phyloP scores from a whole-genome alignment of 2,113 vertebrate species.

The Caloenas nicobarica region DNA sequence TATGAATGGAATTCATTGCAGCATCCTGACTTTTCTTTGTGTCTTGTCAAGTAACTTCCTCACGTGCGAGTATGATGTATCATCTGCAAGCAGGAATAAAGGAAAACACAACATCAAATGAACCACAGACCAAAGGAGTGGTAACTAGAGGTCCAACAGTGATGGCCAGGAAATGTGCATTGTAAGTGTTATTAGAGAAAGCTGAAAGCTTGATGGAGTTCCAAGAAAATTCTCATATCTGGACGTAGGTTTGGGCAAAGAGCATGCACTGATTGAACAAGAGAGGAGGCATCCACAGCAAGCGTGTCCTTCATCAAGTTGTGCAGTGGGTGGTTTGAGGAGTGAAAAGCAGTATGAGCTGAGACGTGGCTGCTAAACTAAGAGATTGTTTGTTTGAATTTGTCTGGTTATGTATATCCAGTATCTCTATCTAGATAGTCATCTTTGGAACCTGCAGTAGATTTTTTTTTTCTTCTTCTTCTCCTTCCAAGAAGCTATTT shows the following conservation, averaged over 20 bases:
- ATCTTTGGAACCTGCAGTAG: neutral
- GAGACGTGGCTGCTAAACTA: neutral
- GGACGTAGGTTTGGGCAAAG: neutral
- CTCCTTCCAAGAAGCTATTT: neutral
- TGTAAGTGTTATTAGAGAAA: neutral
- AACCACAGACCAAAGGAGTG: neutral
- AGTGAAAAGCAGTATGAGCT: neutral
- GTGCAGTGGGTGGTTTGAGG: neutral
- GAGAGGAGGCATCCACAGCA: neutral
- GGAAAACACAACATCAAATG: neutral
- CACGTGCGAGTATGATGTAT: rapidly evolving
- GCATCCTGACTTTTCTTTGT: rapidly evolving
- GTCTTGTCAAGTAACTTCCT: neutral
- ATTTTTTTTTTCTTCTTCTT: neutral
- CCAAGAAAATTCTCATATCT: neutral
- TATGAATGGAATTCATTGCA: neutral
- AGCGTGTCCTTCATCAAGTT: neutral
- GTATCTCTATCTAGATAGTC: neutral
- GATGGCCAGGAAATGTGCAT: neutral
- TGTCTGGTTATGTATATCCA: neutral
- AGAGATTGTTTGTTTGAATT: neutral
- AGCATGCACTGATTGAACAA: neutral
- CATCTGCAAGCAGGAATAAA: neutral
- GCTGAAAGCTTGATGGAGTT: neutral
- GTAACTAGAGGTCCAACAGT: neutral